Evolutionary conservation across 2,888 invertebrate genomes (phyloP).

Genomic region (Drosophila prostipennis): DNA sequence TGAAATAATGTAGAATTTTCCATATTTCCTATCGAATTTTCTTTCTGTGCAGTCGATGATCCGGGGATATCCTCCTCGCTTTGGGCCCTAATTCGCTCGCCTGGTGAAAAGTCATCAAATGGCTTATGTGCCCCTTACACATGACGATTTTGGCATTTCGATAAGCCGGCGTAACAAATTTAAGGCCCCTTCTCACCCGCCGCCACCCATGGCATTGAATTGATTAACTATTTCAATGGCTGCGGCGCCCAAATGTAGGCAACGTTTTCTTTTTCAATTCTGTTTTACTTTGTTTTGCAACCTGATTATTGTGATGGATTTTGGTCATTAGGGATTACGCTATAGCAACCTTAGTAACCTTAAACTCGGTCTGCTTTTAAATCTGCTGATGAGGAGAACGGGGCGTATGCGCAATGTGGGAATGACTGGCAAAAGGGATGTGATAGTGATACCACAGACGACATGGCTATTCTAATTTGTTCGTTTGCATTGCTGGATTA

Average conservation of each 20-base stretch:
- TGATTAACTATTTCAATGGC: slow-evolving; percentile 71
- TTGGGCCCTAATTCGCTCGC: slow-evolving; percentile 26
- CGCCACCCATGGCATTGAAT: slow-evolving; percentile 62
- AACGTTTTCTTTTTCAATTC: slow-evolving; percentile 36
- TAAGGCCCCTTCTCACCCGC: slow-evolving; percentile 37
- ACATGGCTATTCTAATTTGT: not conserved
- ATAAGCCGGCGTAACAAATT: slow-evolving; percentile 75
- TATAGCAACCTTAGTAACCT: not conserved
- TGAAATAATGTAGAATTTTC: too few relatives aligned
- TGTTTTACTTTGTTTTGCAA: slow-evolving; percentile 17
- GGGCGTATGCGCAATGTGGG: slow-evolving; percentile 50
- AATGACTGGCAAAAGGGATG: not conserved
- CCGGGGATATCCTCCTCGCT: slow-evolving; percentile 12
- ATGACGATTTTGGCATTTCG: slow-evolving; percentile 73
- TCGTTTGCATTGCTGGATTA: too few relatives aligned
- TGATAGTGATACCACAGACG: not conserved
- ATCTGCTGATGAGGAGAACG: slow-evolving; percentile 5
- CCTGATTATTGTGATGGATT: slow-evolving; percentile 76
- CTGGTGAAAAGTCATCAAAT: slow-evolving; percentile 51
- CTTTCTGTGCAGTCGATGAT: not conserved
- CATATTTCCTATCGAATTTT: too few relatives aligned
- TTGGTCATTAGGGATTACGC: slow-evolving; percentile 58
- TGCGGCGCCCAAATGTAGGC: slow-evolving; percentile 44
- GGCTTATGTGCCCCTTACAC: slow-evolving; percentile 58
- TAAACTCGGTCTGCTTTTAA: not conserved